Base-by-base conservation (phyloP, 2,113 vertebrate genomes). In the Hoplias malabaricus region DNA sequence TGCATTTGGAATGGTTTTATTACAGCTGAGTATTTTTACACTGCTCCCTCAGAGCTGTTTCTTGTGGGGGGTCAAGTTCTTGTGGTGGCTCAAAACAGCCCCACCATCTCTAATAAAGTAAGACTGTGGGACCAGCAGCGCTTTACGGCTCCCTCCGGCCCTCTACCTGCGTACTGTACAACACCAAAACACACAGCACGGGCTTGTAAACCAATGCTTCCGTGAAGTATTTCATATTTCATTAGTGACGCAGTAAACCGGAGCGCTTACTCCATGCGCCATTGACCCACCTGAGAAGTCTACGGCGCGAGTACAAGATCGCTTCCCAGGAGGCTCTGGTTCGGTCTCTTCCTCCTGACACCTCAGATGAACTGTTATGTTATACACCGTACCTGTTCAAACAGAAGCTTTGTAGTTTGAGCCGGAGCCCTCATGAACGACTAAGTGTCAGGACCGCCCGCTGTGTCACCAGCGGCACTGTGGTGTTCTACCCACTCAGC, bases 1-100 rank as follows among this genome's bases (percentile, higher is more conserved):
- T 50, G 61, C 59, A 73, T 65, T 69, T 77, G 65, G 74, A 80
- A 42, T 36, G 61, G 78, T 75, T 79, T 80, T 83, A 72, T 73
- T 65, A 69, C 78, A 50, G 75, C 75, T 71, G 61, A 79, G 69
- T 13, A 21, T 46, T 73, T 78, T 67, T 67, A 21, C 56, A 71
- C 56, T 31, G 63, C 34, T 19, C 31, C 65, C 42, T 70, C 48
- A 53, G 34, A 46, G 73, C 68, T 80, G 33, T 70, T 73, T 82
- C 62, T 77, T 29, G 29, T 40, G 42, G 2, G 21, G 50, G 70
- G 14, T 43, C 50, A 38, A 61, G 59, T 75, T 72, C 78, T 67
- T 61, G 40, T 57, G 50, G 59, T 78, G 75, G 74, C 46, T 2
- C n/a, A 16, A 14, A 73, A 73, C 40, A 42, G 54, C 74, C n/a